Percentiles rank a stretch among this genome's conserved stretches.
phyloP scores from a whole-genome alignment of 2,888 invertebrate genomes.

The Oxyteleia sp. region DNA sequence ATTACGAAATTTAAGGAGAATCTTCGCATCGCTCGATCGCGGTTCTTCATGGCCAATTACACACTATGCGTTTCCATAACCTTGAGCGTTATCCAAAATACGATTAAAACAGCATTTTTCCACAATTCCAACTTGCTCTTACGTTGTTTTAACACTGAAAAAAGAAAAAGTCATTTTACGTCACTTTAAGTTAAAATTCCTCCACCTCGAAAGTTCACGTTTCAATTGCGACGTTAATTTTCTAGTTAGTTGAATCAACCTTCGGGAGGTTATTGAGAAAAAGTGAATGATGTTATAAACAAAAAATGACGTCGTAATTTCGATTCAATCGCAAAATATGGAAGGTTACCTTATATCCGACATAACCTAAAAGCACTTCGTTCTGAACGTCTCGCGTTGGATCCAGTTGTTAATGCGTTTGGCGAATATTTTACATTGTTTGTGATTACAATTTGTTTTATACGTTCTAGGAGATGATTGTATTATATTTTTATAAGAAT shows the following conservation, averaged over 20 bases:
- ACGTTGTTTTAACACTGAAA: not conserved
- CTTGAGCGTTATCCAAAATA: slow-evolving; percentile 25
- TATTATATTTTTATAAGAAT: slow-evolving; percentile 41
- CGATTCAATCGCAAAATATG: not conserved
- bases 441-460: slow-evolving; percentile 18
- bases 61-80: slow-evolving; percentile 37
- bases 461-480: slow-evolving; percentile 17
- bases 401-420: slow-evolving; percentile 46
- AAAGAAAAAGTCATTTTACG: not conserved
- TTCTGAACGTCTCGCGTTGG: slow-evolving; percentile 19
- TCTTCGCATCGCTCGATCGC: slow-evolving; percentile 12
- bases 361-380: not conserved
- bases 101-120: slow-evolving; percentile 10
- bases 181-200: not conserved
- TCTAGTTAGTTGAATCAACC: not conserved
- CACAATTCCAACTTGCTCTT: not conserved
- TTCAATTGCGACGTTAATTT: not conserved
- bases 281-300: not conserved
- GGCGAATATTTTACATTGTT: slow-evolving; percentile 19
- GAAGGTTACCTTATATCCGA: not conserved
- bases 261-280: not conserved
- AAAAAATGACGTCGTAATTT: not conserved
- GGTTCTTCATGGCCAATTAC: slow-evolving; percentile 66
- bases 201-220: not conserved
- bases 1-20: slow-evolving; percentile 94